phyloP scores from a whole-genome alignment of 2,888 invertebrate genomes.

The Candidula unifasciata region DNA sequence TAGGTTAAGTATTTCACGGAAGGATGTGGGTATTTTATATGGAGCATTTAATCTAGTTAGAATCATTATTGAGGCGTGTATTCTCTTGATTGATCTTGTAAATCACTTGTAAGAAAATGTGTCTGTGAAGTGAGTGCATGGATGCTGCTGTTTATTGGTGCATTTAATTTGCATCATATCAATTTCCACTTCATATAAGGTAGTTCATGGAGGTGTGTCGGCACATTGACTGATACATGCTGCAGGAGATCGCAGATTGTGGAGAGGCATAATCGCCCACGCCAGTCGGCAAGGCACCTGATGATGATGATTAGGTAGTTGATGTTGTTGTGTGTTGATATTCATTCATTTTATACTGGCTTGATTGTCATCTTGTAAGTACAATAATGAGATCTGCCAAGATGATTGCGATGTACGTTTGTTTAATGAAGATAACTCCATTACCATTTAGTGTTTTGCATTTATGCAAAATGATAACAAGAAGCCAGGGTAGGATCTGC shows the following conservation, averaged over 20 bases:
- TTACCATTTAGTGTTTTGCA: background rate
- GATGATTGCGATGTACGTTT: background rate
- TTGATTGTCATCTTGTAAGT: background rate
- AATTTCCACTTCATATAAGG: background rate
- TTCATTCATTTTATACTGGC: background rate
- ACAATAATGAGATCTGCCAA: background rate
- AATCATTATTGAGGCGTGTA: background rate
- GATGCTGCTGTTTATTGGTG: constrained; percentile 8
- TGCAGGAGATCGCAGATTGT: too few relatives aligned
- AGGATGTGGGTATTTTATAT: too few relatives aligned
- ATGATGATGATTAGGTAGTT: too few relatives aligned
- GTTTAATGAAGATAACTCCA: background rate
- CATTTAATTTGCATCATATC: background rate
- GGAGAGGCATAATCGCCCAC: too few relatives aligned
- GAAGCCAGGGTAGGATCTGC: background rate
- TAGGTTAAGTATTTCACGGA: too few relatives aligned
- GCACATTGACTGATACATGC: too few relatives aligned
- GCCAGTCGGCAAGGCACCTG: too few relatives aligned
- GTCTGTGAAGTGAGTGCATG: background rate
- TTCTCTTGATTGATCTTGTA: background rate
- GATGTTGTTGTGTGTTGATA: background rate
- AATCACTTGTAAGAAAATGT: background rate
- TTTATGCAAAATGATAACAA: background rate
- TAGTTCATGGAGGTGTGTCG: too few relatives aligned
- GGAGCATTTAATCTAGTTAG: background rate